phyloP scores from a whole-genome alignment of 2,113 vertebrate genomes.

The Mixornis gularis region DNA sequence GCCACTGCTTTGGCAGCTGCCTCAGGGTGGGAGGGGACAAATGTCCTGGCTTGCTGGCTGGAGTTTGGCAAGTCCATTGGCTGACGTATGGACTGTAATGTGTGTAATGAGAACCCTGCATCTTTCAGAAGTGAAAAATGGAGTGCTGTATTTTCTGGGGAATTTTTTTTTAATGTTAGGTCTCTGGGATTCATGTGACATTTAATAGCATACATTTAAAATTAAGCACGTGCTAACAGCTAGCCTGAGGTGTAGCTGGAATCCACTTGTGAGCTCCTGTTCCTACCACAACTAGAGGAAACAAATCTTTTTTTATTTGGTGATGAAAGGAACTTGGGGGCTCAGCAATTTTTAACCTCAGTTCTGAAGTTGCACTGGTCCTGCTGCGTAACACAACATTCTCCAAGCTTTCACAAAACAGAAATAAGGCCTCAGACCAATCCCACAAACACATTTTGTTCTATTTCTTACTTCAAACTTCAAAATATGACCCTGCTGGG shows the following conservation, averaged over 20 bases:
- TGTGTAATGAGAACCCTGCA: accelerated
- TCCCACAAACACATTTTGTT: neutral
- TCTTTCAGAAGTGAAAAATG: neutral
- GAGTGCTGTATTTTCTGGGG: neutral
- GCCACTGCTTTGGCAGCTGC: neutral
- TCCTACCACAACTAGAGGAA: neutral
- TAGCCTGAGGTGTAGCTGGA: neutral
- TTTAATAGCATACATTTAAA: neutral
- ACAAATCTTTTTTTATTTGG: neutral
- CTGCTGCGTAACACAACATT: neutral
- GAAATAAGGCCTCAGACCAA: neutral
- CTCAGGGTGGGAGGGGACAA: neutral
- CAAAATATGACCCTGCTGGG: accelerated
- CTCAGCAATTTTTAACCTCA: neutral
- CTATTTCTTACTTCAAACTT: neutral
- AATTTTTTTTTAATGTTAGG: neutral
- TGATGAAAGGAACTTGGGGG: neutral
- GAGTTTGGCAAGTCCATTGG: neutral
- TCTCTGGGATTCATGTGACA: neutral
- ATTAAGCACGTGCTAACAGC: neutral
- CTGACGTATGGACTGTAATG: accelerated
- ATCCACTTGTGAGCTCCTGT: neutral
- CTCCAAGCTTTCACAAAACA: neutral
- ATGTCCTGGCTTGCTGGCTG: neutral
- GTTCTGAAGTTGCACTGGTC: accelerated